These are phyloP conservation scores for Microcebus murinus DNA, from an alignment of 2,113 vertebrate genomes.

Conservation along the genomic window DNA sequence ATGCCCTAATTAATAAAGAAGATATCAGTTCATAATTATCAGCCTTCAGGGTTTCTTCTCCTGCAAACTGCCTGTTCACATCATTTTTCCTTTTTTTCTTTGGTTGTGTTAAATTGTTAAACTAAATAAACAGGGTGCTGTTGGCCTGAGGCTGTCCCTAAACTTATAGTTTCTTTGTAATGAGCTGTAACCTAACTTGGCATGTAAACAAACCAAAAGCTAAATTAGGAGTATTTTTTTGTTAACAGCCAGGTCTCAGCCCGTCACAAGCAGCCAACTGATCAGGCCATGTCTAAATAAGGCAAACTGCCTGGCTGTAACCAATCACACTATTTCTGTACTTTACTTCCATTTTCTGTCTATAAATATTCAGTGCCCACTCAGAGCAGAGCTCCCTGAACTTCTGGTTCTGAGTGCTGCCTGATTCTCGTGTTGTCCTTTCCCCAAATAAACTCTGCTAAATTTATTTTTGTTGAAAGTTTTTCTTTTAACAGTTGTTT, in stretches of 20 bases:
- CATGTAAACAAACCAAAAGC: background rate
- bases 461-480: background rate
- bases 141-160: background rate
- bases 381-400: background rate
- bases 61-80: background rate
- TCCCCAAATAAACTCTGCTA: background rate
- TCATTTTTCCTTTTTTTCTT: background rate
- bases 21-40: background rate
- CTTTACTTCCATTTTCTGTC: background rate
- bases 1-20: background rate
- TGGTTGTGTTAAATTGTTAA: background rate
- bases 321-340: background rate
- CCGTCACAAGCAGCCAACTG: background rate
- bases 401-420: background rate
- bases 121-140: background rate
- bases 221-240: background rate
- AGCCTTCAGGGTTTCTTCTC: background rate
- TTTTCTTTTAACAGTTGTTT: background rate
- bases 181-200: background rate
- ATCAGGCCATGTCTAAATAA: background rate
- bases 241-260: background rate
- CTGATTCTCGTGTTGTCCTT: background rate
- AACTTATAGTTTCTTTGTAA: background rate
- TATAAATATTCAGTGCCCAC: background rate
- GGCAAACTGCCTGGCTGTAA: background rate